A percentile compares a stretch with the other conserved stretches of the same genome.
Conservation (phyloP, 2,888 invertebrate species). For the Rugalucina vietnamica region DNA sequence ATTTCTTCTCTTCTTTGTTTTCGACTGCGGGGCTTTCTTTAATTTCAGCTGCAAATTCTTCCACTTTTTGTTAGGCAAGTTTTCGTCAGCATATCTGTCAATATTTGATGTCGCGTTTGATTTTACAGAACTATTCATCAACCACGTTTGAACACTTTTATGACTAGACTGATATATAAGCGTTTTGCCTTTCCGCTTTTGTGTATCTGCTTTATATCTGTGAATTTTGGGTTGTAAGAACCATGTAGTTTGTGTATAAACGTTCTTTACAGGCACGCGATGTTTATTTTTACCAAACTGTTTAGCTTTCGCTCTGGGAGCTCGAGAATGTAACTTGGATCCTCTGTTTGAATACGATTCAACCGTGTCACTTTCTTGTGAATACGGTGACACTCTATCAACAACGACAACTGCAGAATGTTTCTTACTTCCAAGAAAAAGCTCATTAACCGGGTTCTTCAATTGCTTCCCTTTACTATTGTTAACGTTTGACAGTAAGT, state of each 20-base stretch:
- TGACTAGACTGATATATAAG: neutral
- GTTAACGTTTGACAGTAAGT: constrained; percentile 33
- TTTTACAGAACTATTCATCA: constrained; percentile 28
- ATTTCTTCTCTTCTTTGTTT: neutral
- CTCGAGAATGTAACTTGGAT: too few relatives aligned
- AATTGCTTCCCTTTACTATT: neutral
- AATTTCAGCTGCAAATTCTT: neutral
- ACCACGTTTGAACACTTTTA: constrained; percentile 25
- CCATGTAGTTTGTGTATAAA: constrained; percentile 4
- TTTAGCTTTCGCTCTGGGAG: neutral
- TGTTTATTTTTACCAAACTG: neutral
- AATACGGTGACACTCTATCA: neutral
- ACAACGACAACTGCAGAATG: neutral
- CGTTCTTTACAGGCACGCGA: neutral
- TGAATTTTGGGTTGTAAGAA: constrained; percentile 44
- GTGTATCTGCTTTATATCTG: constrained; percentile 14
- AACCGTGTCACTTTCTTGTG: neutral
- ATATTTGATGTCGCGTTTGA: neutral
- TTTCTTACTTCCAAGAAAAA: neutral
- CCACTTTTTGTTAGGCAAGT: neutral
- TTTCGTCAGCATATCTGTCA: neutral
- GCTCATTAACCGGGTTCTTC: neutral
- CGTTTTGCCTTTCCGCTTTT: neutral
- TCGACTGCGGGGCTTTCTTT: too few relatives aligned
- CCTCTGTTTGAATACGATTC: neutral